Evolutionary conservation across 1,140 invertebrate genomes (phyloP), one percentile per base, ranked within the genome.

Genomic region (Zaprionus taronus): DNA sequence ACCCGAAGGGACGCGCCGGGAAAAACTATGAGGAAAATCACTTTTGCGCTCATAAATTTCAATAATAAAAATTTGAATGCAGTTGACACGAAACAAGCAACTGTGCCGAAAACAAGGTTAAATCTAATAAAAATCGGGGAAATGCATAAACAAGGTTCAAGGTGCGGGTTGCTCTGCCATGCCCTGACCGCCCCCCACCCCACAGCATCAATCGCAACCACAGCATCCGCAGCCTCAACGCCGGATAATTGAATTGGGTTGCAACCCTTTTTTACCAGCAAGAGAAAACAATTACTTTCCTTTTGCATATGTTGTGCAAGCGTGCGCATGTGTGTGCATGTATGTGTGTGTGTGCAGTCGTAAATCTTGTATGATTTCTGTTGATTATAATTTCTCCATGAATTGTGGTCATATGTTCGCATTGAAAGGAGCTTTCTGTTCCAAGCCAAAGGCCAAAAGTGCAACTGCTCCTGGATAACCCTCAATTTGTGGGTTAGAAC

Each of bases 61-160:
- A 90, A 90, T 90, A 90, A 90, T 90, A 90, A 91, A 90, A 90
- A 90, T 90, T 90, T 90, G 85, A 90, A 90, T 90, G 86, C 81
- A 84, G 74, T 90, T 81, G 84, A 87, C 84, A 89, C 78, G 69
- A 87, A 83, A 83, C 83, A 87, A 80, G 83, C 83, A 57, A 57
- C 22, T 63, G 49, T 28, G n/a, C 61, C 47, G 67, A 72, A 70
- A 87, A 89, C 83, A 87, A 86, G 83, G 83, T 86, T 86, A 87
- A 80, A 68, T 77, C 62, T 60, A 89, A 89, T 90, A 90, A 77
- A 84, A 89, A 89, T 84, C 72, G 71, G 55, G 68, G 72, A 84
- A 90, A 72, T 69, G 72, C 74, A 90, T 90, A 89, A 90, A 90
- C 79, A 89, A 89, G 81, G 84, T 70, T 79, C 68, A 84, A 90